Percentiles rank a stretch among this genome's conserved stretches.
These are phyloP conservation scores for Hozukius guyotensis DNA, from an alignment of 2,797 vertebrate species.

Conservation along the genomic window DNA sequence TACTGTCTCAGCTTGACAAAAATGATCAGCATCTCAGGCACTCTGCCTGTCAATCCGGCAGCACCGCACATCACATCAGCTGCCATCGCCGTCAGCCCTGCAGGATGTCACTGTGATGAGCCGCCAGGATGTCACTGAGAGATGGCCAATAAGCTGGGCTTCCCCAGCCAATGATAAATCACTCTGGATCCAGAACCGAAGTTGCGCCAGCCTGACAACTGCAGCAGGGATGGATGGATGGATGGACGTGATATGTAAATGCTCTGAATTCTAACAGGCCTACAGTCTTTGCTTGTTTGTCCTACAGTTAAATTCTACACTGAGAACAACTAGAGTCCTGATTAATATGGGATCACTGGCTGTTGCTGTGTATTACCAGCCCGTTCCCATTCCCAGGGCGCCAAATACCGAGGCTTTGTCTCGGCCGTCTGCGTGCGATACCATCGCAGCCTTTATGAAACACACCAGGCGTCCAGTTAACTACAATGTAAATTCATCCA, in stretches of 20 bases:
- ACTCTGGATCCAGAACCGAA: neutral
- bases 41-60: conserved; percentile 62
- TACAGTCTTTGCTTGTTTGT: neutral
- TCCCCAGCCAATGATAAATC: conserved; percentile 14
- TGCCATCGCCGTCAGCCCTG: conserved; percentile 27
- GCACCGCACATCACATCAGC: conserved; percentile 48
- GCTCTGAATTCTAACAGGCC: neutral
- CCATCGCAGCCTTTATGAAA: too few species aligned
- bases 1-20: conserved; percentile 71
- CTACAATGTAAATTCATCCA: too few species aligned
- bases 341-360: neutral
- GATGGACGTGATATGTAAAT: neutral
- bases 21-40: conserved; percentile 66
- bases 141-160: conserved; percentile 22
- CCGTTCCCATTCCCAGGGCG: too few species aligned
- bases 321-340: neutral
- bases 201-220: neutral
- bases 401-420: too few species aligned
- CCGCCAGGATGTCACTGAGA: conserved; percentile 22
- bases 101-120: conserved; percentile 48
- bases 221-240: neutral
- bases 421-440: too few species aligned
- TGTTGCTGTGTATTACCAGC: neutral
- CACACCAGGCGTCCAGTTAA: too few species aligned
- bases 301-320: neutral